phyloP scores from a whole-genome alignment of 2,888 invertebrate genomes.

The Lithophane ornitopus region DNA sequence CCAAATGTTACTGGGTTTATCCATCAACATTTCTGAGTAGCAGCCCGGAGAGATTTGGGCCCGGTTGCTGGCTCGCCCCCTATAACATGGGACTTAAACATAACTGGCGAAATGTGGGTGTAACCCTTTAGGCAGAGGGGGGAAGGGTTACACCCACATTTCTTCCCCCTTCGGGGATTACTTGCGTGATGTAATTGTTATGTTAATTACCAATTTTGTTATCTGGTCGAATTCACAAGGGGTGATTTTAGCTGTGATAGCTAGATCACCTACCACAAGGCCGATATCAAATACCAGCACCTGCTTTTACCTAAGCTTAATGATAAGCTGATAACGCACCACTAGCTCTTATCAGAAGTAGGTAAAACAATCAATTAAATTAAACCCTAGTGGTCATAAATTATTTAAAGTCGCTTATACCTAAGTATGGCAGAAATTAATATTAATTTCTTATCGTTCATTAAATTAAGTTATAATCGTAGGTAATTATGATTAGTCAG shows the following conservation, averaged over 20 bases:
- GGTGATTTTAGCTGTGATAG: no score
- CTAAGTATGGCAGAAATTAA: not conserved
- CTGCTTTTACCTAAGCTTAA: not conserved
- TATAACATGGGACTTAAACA: no score
- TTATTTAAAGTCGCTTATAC: not conserved
- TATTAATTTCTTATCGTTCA: constrained; percentile 14
- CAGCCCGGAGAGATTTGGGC: no score
- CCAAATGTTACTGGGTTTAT: no score
- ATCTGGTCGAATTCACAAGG: not conserved
- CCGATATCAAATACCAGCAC: not conserved
- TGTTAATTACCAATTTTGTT: not conserved
- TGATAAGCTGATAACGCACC: not conserved
- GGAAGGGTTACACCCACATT: no score
- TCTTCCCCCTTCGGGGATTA: no score
- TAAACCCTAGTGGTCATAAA: constrained; percentile 10
- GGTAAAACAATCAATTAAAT: not conserved
- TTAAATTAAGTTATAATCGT: not conserved
- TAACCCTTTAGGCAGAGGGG: no score
- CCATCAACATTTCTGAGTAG: no score
- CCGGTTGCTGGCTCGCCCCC: no score
- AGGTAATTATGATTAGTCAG: not conserved
- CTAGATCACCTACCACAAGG: not conserved
- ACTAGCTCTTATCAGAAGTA: constrained; percentile 14
- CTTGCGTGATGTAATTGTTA: no score
- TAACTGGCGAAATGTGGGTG: no score